Conservation (phyloP, 1,140 invertebrate genomes). For the Pseudachorutes palmiensis region DNA sequence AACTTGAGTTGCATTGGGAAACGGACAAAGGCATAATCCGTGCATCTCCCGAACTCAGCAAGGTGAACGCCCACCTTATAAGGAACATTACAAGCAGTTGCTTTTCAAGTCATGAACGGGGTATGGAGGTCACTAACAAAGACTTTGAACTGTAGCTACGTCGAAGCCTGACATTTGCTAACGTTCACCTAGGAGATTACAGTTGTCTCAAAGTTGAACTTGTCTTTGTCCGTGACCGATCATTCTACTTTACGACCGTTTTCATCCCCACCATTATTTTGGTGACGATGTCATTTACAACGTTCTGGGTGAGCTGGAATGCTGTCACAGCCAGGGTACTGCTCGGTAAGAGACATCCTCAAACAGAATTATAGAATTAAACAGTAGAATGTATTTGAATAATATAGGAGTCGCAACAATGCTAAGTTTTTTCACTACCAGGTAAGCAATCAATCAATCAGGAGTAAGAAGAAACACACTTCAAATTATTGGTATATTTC, state of each 20-base stretch:
- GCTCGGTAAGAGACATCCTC: too few species aligned
- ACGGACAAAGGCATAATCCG: slow-evolving; percentile 73
- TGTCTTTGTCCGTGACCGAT: slow-evolving; percentile 83
- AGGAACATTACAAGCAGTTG: slow-evolving; percentile 79
- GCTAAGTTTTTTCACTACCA: slow-evolving; percentile 96
- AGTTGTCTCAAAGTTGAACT: slow-evolving; percentile 85
- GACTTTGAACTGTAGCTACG: neutral
- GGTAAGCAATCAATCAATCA: too few species aligned
- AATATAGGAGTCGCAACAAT: slow-evolving; percentile 89
- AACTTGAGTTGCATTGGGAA: slow-evolving; percentile 85
- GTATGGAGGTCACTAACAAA: too few species aligned
- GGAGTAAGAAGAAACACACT: too few species aligned
- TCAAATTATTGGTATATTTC: too few species aligned
- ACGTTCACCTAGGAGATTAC: slow-evolving; percentile 90
- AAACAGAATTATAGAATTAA: too few species aligned
- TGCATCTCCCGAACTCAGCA: slow-evolving; percentile 75
- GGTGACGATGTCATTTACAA: slow-evolving; percentile 88
- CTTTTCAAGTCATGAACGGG: slow-evolving; percentile 68
- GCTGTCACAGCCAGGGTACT: slow-evolving; percentile 40
- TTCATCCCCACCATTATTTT: slow-evolving; percentile 92
- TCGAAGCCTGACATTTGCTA: too few species aligned
- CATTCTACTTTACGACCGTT: slow-evolving; percentile 92
- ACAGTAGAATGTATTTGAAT: too few species aligned
- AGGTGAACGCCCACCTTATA: slow-evolving; percentile 84
- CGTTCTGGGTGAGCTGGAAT: slow-evolving; percentile 93